Conservation (phyloP, 2,888 invertebrate genomes). For the Ophioninae sp. region DNA sequence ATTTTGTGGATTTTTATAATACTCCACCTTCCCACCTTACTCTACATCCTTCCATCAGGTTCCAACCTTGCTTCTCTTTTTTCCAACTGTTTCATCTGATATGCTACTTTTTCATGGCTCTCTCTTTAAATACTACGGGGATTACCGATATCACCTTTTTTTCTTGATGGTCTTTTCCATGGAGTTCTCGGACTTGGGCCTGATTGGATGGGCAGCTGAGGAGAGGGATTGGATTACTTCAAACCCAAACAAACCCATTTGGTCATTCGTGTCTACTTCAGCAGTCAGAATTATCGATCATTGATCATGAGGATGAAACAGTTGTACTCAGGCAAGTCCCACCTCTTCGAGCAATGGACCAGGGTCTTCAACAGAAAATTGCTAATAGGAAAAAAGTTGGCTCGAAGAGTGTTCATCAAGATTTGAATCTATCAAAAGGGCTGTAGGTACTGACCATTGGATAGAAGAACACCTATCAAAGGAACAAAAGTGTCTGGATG, state of each 20-base stretch:
- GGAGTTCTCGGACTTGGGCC: slow-evolving; percentile 30
- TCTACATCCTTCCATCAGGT: slow-evolving; percentile 39
- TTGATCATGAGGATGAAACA: background rate
- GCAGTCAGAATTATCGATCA: background rate
- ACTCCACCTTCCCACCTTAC: slow-evolving; percentile 66
- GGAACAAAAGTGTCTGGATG: background rate
- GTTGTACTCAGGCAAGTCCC: too few species aligned
- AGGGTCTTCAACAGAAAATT: too few species aligned
- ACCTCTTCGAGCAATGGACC: too few species aligned
- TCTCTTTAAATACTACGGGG: slow-evolving; percentile 40
- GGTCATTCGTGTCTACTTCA: too few species aligned
- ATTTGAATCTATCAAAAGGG: too few species aligned
- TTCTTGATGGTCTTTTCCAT: background rate
- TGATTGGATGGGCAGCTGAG: too few species aligned
- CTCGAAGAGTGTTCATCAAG: too few species aligned
- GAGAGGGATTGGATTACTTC: too few species aligned
- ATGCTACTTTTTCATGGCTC: slow-evolving; percentile 49
- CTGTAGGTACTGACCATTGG: background rate
- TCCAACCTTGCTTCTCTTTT: slow-evolving; percentile 31
- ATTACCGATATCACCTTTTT: slow-evolving; percentile 6
- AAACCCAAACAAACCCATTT: too few species aligned
- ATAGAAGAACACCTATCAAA: too few species aligned
- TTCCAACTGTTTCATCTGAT: slow-evolving; percentile 15
- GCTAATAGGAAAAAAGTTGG: too few species aligned
- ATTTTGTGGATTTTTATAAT: slow-evolving; percentile 81